Evolutionary conservation across 2,888 invertebrate species (phyloP).

Genomic region (Crossocerus cetratus): DNA sequence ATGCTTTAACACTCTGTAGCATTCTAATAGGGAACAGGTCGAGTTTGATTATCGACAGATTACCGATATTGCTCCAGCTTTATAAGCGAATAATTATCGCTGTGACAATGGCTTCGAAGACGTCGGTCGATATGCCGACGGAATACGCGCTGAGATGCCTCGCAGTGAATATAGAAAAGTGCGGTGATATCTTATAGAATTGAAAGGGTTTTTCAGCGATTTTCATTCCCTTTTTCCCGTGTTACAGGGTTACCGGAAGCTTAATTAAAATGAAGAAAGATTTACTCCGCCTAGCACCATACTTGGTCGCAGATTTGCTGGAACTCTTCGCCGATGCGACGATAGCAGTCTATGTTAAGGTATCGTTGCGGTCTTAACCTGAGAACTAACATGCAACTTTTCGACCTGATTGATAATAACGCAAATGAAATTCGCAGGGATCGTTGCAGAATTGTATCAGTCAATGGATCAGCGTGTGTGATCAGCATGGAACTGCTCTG

Average conservation of each 20-base stretch:
- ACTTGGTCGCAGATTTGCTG: conserved; percentile 70
- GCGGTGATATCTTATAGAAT: conserved; percentile 36
- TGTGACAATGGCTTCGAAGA: conserved; percentile 59
- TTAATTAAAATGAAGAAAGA: conserved; percentile 69
- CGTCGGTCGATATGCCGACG: conserved; percentile 37
- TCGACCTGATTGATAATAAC: neutral
- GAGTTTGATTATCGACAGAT: conserved; percentile 61
- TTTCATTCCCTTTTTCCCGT: conserved; percentile 8
- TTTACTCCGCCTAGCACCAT: conserved; percentile 64
- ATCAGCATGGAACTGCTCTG: conserved; percentile 66
- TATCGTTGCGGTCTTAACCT: conserved; percentile 42
- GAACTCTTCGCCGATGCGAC: conserved; percentile 60
- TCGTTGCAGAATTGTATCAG: conserved; percentile 66
- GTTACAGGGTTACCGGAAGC: conserved; percentile 54
- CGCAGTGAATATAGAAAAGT: conserved; percentile 70
- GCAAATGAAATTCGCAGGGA: conserved; percentile 51
- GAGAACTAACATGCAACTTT: too few species aligned
- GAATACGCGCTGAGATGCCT: conserved; percentile 58
- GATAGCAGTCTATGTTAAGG: conserved; percentile 65
- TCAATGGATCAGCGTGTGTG: conserved; percentile 68
- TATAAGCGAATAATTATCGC: conserved; percentile 59
- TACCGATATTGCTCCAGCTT: conserved; percentile 62
- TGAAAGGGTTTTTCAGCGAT: neutral
- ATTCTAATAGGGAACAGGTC: conserved; percentile 61
- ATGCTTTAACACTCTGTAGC: conserved; percentile 61